phyloP scores from a whole-genome alignment of 2,888 invertebrate species.

The Gortyna flavago region DNA sequence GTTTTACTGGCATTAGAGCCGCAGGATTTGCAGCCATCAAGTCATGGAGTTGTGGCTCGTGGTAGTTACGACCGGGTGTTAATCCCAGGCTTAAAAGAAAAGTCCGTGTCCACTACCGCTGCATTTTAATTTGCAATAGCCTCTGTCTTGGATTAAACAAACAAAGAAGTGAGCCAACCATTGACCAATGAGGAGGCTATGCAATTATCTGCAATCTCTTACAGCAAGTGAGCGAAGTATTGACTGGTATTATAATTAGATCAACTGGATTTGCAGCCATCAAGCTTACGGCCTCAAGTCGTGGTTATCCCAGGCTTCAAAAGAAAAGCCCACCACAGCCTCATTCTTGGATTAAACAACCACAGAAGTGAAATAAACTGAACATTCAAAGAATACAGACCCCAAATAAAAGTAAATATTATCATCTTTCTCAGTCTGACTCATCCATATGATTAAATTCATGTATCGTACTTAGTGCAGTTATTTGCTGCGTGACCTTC shows the following conservation, averaged over 20 bases:
- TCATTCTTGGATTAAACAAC: not conserved
- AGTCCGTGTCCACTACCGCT: not conserved
- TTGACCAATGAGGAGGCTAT: not conserved
- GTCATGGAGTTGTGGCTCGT: not conserved
- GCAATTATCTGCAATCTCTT: not conserved
- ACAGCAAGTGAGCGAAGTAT: too few species aligned
- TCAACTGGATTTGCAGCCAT: not conserved
- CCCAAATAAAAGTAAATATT: slow-evolving; percentile 12
- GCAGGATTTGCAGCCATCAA: not conserved
- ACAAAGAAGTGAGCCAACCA: not conserved
- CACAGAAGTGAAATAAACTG: not conserved
- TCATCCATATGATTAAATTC: slow-evolving; percentile 4
- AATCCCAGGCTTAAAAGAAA: not conserved
- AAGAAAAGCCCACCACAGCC: not conserved
- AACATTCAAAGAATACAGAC: not conserved
- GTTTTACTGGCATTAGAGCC: not conserved
- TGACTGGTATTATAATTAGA: not conserved
- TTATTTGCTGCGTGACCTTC: slow-evolving; percentile 13
- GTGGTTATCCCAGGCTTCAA: not conserved
- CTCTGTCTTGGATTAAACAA: not conserved
- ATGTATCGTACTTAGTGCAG: slow-evolving; percentile 1
- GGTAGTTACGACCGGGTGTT: not conserved
- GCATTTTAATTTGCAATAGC: not conserved
- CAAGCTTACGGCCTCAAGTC: not conserved
- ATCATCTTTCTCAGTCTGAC: not conserved